These are phyloP conservation scores for Chrysotoxum bicinctum DNA, from an alignment of 2,888 invertebrate species.

Conservation along the genomic window DNA sequence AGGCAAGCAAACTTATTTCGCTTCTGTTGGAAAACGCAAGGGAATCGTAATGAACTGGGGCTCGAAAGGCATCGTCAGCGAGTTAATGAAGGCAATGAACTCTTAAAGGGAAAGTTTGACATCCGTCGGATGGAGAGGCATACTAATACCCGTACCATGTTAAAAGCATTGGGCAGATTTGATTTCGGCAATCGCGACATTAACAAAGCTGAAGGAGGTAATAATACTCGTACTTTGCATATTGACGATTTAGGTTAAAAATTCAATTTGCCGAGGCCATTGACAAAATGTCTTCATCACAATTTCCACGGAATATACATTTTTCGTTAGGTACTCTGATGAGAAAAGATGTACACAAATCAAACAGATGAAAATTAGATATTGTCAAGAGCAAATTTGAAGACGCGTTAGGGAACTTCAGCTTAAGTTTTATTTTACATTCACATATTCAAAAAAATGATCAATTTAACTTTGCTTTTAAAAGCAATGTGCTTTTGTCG, in stretches of 20 bases:
- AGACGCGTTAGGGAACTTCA: background rate
- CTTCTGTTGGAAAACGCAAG: conserved; percentile 34
- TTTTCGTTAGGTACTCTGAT: background rate
- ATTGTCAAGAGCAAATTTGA: background rate
- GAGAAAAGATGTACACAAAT: background rate
- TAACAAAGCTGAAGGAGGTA: conserved; percentile 1
- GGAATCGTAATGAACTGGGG: conserved; percentile 46
- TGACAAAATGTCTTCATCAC: background rate
- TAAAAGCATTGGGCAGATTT: conserved; percentile 11
- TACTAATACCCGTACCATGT: too few relatives aligned
- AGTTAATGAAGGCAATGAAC: conserved; percentile 56
- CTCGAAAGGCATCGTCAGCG: conserved; percentile 8
- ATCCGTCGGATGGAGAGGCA: background rate
- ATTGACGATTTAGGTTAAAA: conserved; percentile 7
- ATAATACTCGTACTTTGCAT: conserved; percentile 6
- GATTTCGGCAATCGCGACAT: conserved; percentile 4
- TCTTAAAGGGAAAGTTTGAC: conserved; percentile 30
- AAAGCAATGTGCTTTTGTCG: background rate
- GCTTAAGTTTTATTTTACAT: background rate
- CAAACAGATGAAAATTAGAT: conserved; percentile 7
- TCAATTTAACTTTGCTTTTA: background rate
- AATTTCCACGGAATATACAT: background rate
- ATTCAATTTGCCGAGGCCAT: conserved; percentile 3
- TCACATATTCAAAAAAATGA: background rate
- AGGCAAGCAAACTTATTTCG: conserved; percentile 21